These are phyloP conservation scores for Drosophila merina DNA, from an alignment of 2,888 invertebrate genomes.

Conservation along the genomic window DNA sequence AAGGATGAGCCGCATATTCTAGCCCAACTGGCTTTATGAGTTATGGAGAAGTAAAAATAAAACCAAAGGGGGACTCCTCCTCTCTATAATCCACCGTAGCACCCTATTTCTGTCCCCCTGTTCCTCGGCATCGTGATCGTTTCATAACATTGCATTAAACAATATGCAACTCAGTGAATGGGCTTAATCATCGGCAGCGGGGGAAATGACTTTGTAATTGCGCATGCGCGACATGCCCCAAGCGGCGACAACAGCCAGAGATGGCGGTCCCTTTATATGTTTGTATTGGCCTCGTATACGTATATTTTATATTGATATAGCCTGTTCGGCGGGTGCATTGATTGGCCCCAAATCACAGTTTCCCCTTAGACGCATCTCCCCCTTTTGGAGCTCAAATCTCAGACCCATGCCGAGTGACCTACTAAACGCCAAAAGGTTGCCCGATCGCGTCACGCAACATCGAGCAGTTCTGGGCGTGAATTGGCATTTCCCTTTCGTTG, in stretches of 20 bases:
- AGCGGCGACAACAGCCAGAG: slow-evolving; percentile 35
- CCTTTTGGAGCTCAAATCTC: slow-evolving; percentile 1
- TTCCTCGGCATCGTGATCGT: slow-evolving; percentile 22
- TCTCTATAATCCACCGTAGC: background rate
- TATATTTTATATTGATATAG: slow-evolving; percentile 55
- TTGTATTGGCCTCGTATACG: slow-evolving; percentile 18
- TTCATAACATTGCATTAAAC: slow-evolving; percentile 60
- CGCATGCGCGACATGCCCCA: slow-evolving; percentile 74
- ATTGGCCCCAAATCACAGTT: slow-evolving; percentile 50
- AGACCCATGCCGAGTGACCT: slow-evolving; percentile 52
- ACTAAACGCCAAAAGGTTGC: slow-evolving; percentile 61
- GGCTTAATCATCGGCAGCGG: slow-evolving; percentile 62
- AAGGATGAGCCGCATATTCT: slow-evolving; percentile 26
- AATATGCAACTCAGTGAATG: slow-evolving; percentile 62
- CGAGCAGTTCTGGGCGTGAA: slow-evolving; percentile 64
- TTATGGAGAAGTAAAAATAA: slow-evolving; percentile 14
- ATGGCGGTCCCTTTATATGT: slow-evolving; percentile 62
- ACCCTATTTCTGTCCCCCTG: background rate
- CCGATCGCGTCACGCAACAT: slow-evolving; percentile 63
- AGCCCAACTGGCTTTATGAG: slow-evolving; percentile 32
- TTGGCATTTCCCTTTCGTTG: slow-evolving; percentile 70
- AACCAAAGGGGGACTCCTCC: slow-evolving; percentile 16
- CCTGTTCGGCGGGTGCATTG: slow-evolving; percentile 59
- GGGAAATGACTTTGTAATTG: slow-evolving; percentile 57
- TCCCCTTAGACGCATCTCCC: slow-evolving; percentile 19